Evolutionary conservation across 2,888 invertebrate species (phyloP), one percentile per base, ranked within the genome.

Genomic region (Andrena bucephala): DNA sequence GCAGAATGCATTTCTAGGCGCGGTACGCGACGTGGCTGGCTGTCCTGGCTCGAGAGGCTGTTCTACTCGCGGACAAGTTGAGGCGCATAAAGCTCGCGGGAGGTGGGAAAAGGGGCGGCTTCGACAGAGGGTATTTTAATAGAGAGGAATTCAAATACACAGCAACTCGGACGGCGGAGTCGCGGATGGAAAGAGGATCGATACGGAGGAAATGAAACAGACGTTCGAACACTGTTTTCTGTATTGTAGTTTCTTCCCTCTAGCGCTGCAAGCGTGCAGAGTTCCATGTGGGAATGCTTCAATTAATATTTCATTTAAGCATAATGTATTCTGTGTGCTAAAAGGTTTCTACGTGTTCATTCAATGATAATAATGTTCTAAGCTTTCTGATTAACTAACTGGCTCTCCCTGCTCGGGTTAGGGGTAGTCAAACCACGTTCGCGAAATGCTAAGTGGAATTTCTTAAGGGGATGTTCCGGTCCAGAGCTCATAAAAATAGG

Each of bases 1-100:
- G 24, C 81, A 85, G 85, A 90, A 90, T 89, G 50, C 67, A 42
- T 67, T 54, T 59, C 76, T 42, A 66, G 62, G 36, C 50, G 67
- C 52, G 75, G 84, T 84, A 73, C 81, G 73, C 79, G 72, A 65
- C 66, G 80, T 73, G 42, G 42, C 42, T 42, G 42, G 16, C 42
- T 79, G 83, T 88, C 79, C 77, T 76, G 77, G 71, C 69, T 67
- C 83, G 71, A 72, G 82, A 81, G 42, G 81, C 85, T 77, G 86
- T 85, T 89, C 90, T 87, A 90, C 90, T 90, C 84, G 88, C 86
- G 87, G 71, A 78, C 85, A 88, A 87, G 84, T 88, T 89, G 84
- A 83, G 76, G 78, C 78, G 74, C 84, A 81, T 85, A 88, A 86
- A 87, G 87, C 84, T 42, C 48, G 42, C 50, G 13, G 24, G 33